A percentile compares a stretch with the other conserved stretches of the same genome.
phyloP scores from a whole-genome alignment of 2,888 invertebrate species.

The Abrostola tripartita region DNA sequence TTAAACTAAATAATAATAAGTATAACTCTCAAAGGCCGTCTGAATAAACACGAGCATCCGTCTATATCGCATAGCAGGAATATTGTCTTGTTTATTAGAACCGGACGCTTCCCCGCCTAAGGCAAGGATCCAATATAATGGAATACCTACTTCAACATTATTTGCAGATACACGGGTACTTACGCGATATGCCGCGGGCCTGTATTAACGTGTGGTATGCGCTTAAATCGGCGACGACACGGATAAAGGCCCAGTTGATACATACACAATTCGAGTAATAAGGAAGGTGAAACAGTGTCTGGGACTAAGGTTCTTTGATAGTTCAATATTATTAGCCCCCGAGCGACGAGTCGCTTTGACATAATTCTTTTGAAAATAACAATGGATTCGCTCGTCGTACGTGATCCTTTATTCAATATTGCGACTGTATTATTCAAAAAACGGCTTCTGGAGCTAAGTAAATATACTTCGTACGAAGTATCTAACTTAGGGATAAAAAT shows the following conservation, averaged over 20 bases:
- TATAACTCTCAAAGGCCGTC: slow-evolving; percentile 60
- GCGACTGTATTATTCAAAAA: slow-evolving; percentile 47
- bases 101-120: slow-evolving; percentile 79
- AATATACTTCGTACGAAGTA: slow-evolving; percentile 23
- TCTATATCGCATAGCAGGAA: slow-evolving; percentile 68
- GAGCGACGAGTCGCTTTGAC: slow-evolving; percentile 52
- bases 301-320: slow-evolving; percentile 52
- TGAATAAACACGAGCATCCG: slow-evolving; percentile 74
- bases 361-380: slow-evolving; percentile 53
- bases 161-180: slow-evolving; percentile 85
- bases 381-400: slow-evolving; percentile 47
- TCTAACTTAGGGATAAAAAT: slow-evolving; percentile 12
- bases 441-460: slow-evolving; percentile 33
- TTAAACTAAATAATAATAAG: slow-evolving; percentile 64
- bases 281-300: slow-evolving; percentile 58
- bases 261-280: slow-evolving; percentile 53
- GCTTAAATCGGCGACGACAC: slow-evolving; percentile 77
- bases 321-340: slow-evolving; percentile 55
- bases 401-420: slow-evolving; percentile 53
- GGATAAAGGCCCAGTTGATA: slow-evolving; percentile 61
- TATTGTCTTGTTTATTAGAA: slow-evolving; percentile 86
- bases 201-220: slow-evolving; percentile 77
- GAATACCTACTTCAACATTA: slow-evolving; percentile 85
- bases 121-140: slow-evolving; percentile 87
- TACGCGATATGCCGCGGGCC: slow-evolving; percentile 78